phyloP scores from a whole-genome alignment of 2,888 invertebrate species.

The Ormyrus nitidulus region DNA sequence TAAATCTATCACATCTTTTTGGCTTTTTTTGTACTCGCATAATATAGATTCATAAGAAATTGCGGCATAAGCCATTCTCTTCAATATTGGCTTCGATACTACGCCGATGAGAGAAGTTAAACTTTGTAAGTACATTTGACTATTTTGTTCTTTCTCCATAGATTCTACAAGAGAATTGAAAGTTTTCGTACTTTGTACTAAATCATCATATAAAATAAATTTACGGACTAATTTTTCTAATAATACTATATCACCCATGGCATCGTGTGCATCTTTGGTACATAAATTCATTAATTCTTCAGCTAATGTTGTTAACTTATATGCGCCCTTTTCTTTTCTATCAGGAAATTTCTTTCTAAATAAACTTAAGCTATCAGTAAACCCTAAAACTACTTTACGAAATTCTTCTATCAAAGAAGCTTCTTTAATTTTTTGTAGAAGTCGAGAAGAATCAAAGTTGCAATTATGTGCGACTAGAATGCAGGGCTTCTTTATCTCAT shows the following conservation, averaged over 20 bases:
- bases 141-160: too few relatives aligned
- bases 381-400: conserved; percentile 7
- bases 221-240: too few relatives aligned
- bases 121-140: neutral
- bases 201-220: too few relatives aligned
- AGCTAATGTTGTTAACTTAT: conserved; percentile 20
- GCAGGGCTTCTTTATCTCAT: conserved; percentile 11
- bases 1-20: conserved; percentile 11
- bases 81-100: neutral
- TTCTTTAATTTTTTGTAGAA: conserved; percentile 44
- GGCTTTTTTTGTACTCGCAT: neutral
- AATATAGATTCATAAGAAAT: conserved; percentile 8
- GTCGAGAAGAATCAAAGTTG: conserved; percentile 40
- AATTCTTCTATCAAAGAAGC: conserved; percentile 48
- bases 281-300: conserved; percentile 12
- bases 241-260: conserved; percentile 27
- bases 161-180: too few relatives aligned
- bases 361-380: conserved; percentile 26
- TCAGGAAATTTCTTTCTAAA: conserved; percentile 21
- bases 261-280: conserved; percentile 48
- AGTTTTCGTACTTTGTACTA: too few relatives aligned
- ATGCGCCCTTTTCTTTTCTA: neutral
- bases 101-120: neutral
- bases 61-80: conserved; percentile 17
- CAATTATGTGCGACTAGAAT: conserved; percentile 52